These are phyloP conservation scores for Aphidius gifuensis DNA, from an alignment of 1,140 invertebrate species.

Conservation along the genomic window DNA sequence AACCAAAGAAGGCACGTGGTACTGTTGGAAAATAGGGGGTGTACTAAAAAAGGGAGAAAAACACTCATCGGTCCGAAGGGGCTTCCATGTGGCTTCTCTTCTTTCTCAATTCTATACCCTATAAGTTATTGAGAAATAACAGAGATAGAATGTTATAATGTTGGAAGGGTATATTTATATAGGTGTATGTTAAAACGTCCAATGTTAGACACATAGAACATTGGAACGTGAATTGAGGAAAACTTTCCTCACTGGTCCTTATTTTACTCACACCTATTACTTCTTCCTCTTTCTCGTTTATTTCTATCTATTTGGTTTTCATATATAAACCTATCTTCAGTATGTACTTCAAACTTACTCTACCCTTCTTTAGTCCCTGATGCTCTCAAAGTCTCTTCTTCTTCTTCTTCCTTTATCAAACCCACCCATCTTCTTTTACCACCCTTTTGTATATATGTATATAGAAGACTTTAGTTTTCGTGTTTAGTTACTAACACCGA, in stretches of 20 bases:
- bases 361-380: too few species aligned
- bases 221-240: slow-evolving; percentile 14
- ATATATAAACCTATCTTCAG: too few species aligned
- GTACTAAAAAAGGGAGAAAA: slow-evolving; percentile 18
- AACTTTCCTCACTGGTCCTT: slow-evolving; percentile 8
- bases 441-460: neutral
- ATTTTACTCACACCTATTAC: slow-evolving; percentile 2
- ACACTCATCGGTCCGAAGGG: slow-evolving; percentile 15
- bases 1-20: slow-evolving; percentile 24
- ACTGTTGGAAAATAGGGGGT: slow-evolving; percentile 13
- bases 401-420: neutral
- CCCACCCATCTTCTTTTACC: slow-evolving; percentile 3
- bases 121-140: neutral
- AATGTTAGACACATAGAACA: neutral
- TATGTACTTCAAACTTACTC: too few species aligned
- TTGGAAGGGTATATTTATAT: neutral
- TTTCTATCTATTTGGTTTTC: too few species aligned
- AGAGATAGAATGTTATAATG: slow-evolving; percentile 10
- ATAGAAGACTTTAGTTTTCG: neutral
- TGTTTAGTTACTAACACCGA: neutral
- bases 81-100: slow-evolving; percentile 6
- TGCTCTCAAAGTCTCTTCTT: neutral
- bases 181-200: slow-evolving; percentile 19
- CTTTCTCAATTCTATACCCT: slow-evolving; percentile 4
- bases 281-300: neutral